Evolutionary conservation across 2,113 vertebrate genomes (phyloP).

Genomic region (Capra hircus): DNA sequence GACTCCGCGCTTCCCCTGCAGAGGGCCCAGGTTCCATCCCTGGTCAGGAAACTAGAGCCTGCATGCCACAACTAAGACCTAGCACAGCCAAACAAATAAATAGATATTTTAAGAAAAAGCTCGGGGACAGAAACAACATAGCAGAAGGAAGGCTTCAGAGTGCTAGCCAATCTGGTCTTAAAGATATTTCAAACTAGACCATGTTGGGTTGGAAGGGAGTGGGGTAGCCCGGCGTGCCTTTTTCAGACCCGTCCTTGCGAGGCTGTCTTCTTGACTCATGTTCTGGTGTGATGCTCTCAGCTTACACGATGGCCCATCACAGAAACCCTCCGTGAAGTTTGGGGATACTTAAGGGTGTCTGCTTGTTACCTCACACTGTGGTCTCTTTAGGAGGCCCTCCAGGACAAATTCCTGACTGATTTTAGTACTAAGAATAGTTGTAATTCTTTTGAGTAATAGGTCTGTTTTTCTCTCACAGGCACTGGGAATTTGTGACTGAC

Average conservation of each 20-base stretch:
- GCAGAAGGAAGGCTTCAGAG: neutral
- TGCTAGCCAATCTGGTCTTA: neutral
- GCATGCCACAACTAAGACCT: neutral
- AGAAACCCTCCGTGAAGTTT: neutral
- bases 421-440: constrained; percentile 49
- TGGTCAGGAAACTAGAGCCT: neutral
- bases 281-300: neutral
- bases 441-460: constrained; percentile 58
- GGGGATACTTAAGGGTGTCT: neutral
- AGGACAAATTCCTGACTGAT: constrained; percentile 56
- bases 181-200: neutral
- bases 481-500: constrained; percentile 30
- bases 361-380: constrained; percentile 22
- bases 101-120: neutral
- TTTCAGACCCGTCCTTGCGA: neutral
- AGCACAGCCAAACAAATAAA: neutral
- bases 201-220: neutral
- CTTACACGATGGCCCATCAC: neutral
- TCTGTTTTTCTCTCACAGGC: constrained; percentile 60
- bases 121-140: neutral
- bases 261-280: neutral
- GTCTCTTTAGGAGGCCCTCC: constrained; percentile 34
- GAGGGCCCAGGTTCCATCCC: neutral
- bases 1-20: neutral
- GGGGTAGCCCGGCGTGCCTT: neutral